Conservation (phyloP, 2,888 invertebrate genomes). For the Trissolcus japonicus region DNA sequence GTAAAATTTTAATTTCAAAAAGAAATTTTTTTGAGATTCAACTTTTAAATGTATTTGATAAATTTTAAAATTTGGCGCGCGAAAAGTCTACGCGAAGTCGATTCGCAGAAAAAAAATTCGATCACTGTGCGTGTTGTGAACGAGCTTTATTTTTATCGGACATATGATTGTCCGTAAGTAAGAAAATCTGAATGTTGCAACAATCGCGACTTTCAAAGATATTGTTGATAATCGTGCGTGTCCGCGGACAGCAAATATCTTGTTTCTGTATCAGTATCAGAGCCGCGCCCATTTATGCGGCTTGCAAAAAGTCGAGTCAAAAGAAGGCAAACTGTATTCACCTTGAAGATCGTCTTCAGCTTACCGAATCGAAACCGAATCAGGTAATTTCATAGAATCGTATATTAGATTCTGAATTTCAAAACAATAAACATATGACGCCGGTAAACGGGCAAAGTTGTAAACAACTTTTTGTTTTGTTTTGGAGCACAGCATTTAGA, state of each 20-base stretch:
- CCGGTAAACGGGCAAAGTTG: no score
- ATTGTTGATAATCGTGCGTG: slow-evolving; percentile 26
- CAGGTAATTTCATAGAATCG: no score
- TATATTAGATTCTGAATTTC: no score
- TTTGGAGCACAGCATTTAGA: no score
- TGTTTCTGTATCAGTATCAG: slow-evolving; percentile 9
- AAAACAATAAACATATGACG: no score
- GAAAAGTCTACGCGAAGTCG: slow-evolving; percentile 15
- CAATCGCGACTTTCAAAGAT: slow-evolving; percentile 7
- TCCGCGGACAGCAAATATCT: not conserved
- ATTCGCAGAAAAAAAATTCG: not conserved
- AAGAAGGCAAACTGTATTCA: no score
- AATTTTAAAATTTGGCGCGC: slow-evolving; percentile 13
- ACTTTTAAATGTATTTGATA: not conserved
- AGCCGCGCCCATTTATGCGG: slow-evolving; percentile 10
- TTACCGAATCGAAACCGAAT: no score
- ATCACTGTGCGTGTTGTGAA: slow-evolving; percentile 12
- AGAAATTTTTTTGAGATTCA: not conserved
- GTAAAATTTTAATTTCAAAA: no score
- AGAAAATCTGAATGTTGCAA: slow-evolving; percentile 18
- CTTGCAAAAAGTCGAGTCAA: no score
- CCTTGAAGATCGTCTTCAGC: no score
- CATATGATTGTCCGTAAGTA: slow-evolving; percentile 23
- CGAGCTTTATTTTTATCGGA: slow-evolving; percentile 29
- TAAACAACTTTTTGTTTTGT: no score